Base-by-base conservation (phyloP, 2,888 invertebrate genomes). In the Epistrophe eligans region DNA sequence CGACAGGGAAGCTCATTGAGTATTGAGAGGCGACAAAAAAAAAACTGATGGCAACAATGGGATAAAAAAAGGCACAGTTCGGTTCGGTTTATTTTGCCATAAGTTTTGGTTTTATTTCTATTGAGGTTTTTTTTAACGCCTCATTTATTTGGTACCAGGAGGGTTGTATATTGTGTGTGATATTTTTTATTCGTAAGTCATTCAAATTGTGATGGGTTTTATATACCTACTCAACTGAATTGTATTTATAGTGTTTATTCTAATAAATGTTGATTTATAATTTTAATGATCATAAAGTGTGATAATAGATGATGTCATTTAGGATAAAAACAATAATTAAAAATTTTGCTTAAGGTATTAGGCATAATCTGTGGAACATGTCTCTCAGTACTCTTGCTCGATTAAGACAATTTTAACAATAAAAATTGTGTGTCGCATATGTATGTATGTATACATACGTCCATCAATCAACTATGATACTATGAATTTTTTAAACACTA, bases 51-150 rank as follows among this genome's bases (percentile, higher is more conserved):
- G 70, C 58, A 83, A 87, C 87, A 87, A 87, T 87, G 66, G 87
- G 72, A 83, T 87, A 81, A 87, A 83, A 50, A 87, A 87, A 72
- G 85, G 74, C 74, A 48, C 74, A 66, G 55, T 35, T 74, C 55
- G 32, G 15, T 19, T 70, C 43, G 71, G 66, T 74, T 79, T 83
- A 73, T 43, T 74, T 58, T 35, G 67, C 74, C 83, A 87, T 87
- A 87, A 79, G 87, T 79, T 87, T 82, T 79, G 87, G 82, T 85
- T 85, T 85, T 85, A 52, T 73, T 73, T 77, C 35, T 64, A 55
- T 80, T 77, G 71, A 64, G 71, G 72, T 80, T 80, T 77, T 77
- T 38, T 73, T 77, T 60, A 81, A 70, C 84, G 84, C 81, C 81
- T 85, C 67, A 77, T 81, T 85, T 84, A 66, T 64, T 70, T 77